Percentiles rank a stretch among this genome's conserved stretches.
phyloP scores from a whole-genome alignment of 1,140 invertebrate species.

The Macrobrachium rosenbergii region DNA sequence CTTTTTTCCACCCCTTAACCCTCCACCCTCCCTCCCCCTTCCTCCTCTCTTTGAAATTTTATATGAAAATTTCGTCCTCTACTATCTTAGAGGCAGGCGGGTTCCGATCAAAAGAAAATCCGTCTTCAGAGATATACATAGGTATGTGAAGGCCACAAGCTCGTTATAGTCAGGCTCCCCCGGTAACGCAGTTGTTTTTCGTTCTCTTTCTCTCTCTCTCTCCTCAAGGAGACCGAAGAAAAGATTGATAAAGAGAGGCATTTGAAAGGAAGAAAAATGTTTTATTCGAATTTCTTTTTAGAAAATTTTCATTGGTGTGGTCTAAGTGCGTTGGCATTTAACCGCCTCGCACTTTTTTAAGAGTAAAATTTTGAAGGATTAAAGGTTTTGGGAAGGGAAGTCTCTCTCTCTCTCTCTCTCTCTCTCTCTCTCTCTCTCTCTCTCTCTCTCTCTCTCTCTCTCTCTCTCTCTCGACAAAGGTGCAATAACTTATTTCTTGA shows the following conservation, averaged over 20 bases:
- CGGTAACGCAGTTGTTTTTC: conserved; percentile 3
- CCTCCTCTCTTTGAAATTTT: not conserved
- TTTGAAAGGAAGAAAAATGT: no score
- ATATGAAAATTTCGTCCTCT: not conserved
- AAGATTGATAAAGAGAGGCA: no score
- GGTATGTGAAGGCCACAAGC: conserved; percentile 13
- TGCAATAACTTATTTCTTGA: no score
- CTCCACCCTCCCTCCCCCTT: not conserved
- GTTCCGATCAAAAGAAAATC: conserved; percentile 45
- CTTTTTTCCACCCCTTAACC: no score
- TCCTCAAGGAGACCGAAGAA: no score
- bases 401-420: conserved; percentile 18
- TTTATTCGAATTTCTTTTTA: no score
- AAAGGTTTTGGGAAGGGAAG: no score
- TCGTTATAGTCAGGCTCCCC: conserved; percentile 36
- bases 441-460: not conserved
- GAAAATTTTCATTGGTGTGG: no score
- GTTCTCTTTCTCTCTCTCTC: not conserved
- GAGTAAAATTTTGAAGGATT: no score
- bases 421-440: conserved; percentile 1
- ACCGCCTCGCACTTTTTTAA: no score
- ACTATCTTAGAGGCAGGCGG: not conserved
- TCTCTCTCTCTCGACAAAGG: no score
- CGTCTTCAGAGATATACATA: conserved; percentile 17
- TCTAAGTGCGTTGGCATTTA: no score